Evolutionary conservation across 2,888 invertebrate genomes (phyloP).

Genomic region (Parnassius orleans): DNA sequence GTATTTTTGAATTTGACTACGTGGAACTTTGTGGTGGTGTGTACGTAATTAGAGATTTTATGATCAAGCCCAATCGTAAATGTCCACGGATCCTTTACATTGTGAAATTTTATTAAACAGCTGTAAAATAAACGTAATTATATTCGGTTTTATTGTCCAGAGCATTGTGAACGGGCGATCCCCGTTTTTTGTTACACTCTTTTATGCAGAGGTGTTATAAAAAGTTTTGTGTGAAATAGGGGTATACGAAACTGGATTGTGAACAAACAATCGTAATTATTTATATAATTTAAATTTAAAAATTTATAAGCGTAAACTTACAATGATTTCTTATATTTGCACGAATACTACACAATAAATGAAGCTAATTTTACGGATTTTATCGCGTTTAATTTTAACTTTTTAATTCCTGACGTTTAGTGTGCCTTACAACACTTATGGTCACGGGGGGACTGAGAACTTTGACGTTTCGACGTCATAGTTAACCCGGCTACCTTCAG

Average conservation of each 20-base stretch:
- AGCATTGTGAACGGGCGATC: constrained; percentile 33
- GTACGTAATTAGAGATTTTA: constrained; percentile 35
- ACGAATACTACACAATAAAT: too few species aligned
- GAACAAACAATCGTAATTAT: constrained; percentile 8
- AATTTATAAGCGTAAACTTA: too few species aligned
- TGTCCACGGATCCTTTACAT: constrained; percentile 34
- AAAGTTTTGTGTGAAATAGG: background rate
- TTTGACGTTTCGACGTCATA: too few species aligned
- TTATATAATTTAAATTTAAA: background rate
- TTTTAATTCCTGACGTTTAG: too few species aligned
- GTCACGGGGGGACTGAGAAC: too few species aligned
- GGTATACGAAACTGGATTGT: background rate
- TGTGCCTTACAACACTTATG: too few species aligned
- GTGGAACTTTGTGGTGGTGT: constrained; percentile 9
- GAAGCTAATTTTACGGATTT: too few species aligned
- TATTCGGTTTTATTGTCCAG: constrained; percentile 38
- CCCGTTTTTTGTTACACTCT: background rate
- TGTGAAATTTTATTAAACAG: constrained; percentile 48
- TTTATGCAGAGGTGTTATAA: constrained; percentile 2
- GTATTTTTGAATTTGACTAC: background rate
- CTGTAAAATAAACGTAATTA: constrained; percentile 45
- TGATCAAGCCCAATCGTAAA: constrained; percentile 33
- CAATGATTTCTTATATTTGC: too few species aligned
- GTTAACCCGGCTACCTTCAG: too few species aligned
- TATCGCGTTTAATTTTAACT: too few species aligned